Base-by-base conservation (phyloP, 2,797 vertebrate genomes). In the Falco naumanni region DNA sequence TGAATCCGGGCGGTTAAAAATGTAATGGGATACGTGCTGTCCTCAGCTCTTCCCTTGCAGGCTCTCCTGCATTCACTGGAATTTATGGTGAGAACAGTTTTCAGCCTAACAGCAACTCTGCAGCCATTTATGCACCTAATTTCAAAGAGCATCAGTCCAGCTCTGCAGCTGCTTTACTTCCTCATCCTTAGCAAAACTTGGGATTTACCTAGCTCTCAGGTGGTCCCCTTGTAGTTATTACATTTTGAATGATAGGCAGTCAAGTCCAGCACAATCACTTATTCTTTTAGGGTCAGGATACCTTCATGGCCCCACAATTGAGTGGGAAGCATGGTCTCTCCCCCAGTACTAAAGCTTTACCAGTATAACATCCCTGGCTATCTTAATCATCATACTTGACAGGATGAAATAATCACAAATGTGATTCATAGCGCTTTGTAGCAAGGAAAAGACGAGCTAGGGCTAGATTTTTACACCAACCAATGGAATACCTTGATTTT, bases 31-130 rank as follows among this genome's bases (percentile, higher is more conserved):
- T 77, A 61, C 1, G 1, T 66, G 87, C 26, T 69, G 70, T 90
- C 89, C 84, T 96, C 48, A n/a, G 60, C 87, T 93, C 76, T 92
- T 90, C 93, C 82, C 79, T 89, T 34, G 11, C 57, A 87, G 87
- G n/a, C 68, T 90, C 43, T 89, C 50, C 81, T 89, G 63, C 56
- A 14, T 63, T 79, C 43, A 8, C 76, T 76, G 63, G 34, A 65
- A 41, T 63, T 86, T 50, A 66, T 19, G 65, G 80, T n/a, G 85
- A 90, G 87, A 87, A 59, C 72, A 82, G 17, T 65, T 84, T 88
- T 54, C 87, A 81, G 70, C 51, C 79, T 8, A 41, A n/a, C 41
- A 76, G 28, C 51, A 29, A 4, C 45, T 20, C 41, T 16, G 31
- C 80, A 72, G 43, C 45, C 66, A 2, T 56, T 90, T 71, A 61